phyloP scores from a whole-genome alignment of 2,797 vertebrate species.

The Cirrhinus mrigala region DNA sequence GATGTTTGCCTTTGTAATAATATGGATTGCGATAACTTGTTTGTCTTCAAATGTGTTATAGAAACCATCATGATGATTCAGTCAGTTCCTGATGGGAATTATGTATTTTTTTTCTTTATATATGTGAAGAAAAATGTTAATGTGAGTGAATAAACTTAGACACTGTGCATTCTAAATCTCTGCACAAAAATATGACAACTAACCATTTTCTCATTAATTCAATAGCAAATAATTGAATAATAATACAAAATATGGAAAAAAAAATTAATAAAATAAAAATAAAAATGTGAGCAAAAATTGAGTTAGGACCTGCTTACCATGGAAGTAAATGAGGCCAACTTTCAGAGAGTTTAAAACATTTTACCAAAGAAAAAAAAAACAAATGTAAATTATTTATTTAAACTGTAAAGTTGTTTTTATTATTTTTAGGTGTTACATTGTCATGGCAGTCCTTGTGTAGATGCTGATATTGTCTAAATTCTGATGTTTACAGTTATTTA shows the following conservation, averaged over 20 bases:
- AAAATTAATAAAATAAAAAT: background rate
- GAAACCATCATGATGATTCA: background rate
- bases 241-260: background rate
- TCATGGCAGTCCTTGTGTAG: slow-evolving; percentile 26
- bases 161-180: background rate
- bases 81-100: background rate
- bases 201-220: background rate
- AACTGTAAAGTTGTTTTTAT: background rate
- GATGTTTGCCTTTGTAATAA: background rate
- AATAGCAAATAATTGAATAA: background rate
- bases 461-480: background rate
- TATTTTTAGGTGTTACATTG: slow-evolving; percentile 40
- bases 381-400: background rate
- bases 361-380: background rate
- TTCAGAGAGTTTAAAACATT: background rate
- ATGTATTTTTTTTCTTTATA: background rate
- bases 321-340: background rate
- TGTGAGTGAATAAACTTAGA: background rate
- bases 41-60: background rate
- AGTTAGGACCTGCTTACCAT: background rate
- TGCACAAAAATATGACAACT: background rate
- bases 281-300: background rate
- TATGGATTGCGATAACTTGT: background rate
- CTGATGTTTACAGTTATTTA: background rate
- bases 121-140: background rate